A percentile compares a stretch with the other conserved stretches of the same genome.
Conservation (phyloP, 2,113 vertebrate species). For the Pomatostomus ruficeps region DNA sequence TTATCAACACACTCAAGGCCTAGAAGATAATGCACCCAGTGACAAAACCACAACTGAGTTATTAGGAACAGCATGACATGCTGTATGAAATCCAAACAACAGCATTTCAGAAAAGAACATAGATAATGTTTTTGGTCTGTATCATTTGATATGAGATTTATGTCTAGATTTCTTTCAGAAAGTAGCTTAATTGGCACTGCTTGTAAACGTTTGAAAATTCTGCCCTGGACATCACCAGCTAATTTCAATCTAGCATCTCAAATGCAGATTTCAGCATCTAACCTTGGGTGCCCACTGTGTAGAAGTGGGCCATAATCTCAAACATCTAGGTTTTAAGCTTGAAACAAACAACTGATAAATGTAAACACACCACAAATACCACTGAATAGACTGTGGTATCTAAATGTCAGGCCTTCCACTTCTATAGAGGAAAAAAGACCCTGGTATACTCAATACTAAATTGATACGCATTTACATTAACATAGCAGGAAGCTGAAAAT, state of each 20-base stretch:
- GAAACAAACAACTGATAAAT: neutral
- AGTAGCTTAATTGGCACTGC: neutral
- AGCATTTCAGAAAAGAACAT: neutral
- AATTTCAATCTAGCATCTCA: neutral
- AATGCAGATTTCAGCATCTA: neutral
- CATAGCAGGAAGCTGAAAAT: conserved; percentile 53
- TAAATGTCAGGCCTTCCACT: conserved; percentile 4
- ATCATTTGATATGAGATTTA: neutral
- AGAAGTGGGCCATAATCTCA: neutral
- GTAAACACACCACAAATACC: neutral
- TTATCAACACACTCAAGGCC: neutral
- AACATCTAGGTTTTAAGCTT: neutral
- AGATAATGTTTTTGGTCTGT: neutral
- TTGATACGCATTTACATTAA: conserved; percentile 56
- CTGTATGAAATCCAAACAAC: neutral
- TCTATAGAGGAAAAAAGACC: neutral
- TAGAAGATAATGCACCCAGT: neutral
- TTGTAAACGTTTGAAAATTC: neutral
- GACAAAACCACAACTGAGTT: neutral
- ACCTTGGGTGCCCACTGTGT: neutral
- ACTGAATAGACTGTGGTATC: neutral
- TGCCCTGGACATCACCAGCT: neutral
- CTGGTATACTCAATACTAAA: conserved; percentile 21
- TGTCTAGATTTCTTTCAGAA: neutral
- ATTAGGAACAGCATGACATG: neutral